Conservation (phyloP, 37 sponge, comb jelly and placozoan genomes). For the Bolinopsis microptera region DNA sequence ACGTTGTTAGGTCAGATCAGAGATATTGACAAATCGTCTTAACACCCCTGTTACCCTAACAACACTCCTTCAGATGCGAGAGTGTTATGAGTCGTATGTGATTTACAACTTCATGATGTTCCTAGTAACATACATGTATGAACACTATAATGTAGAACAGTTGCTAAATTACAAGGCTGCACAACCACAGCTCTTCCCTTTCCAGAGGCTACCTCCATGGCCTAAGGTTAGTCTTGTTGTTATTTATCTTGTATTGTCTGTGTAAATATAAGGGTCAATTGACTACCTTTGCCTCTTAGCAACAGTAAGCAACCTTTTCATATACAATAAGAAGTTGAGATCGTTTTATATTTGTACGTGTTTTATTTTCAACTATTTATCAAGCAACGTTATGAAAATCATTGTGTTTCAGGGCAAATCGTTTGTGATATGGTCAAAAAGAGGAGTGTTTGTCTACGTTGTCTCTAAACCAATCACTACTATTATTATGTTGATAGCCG, state of each 20-base stretch:
- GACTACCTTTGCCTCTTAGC: too few relatives aligned
- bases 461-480: conserved; percentile 58
- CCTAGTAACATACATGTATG: conserved; percentile 79
- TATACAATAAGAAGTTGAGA: too few relatives aligned
- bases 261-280: too few relatives aligned
- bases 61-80: conserved; percentile 63
- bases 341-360: too few relatives aligned
- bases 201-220: conserved; percentile 71
- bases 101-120: conserved; percentile 91
- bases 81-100: conserved; percentile 89
- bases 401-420: conserved; percentile 57
- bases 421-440: conserved; percentile 52
- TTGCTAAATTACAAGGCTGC: conserved; percentile 65
- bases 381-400: too few relatives aligned
- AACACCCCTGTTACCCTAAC: not conserved
- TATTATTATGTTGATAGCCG: not conserved
- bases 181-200: conserved; percentile 71
- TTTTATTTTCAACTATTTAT: too few relatives aligned
- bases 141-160: conserved; percentile 67
- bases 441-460: conserved; percentile 61
- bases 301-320: too few relatives aligned
- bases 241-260: not conserved
- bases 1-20: too few relatives aligned
- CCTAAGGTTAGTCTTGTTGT: conserved; percentile 48
- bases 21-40: too few relatives aligned